Evolutionary conservation across 2,888 invertebrate species (phyloP).

Genomic region (Carabus problematicus): DNA sequence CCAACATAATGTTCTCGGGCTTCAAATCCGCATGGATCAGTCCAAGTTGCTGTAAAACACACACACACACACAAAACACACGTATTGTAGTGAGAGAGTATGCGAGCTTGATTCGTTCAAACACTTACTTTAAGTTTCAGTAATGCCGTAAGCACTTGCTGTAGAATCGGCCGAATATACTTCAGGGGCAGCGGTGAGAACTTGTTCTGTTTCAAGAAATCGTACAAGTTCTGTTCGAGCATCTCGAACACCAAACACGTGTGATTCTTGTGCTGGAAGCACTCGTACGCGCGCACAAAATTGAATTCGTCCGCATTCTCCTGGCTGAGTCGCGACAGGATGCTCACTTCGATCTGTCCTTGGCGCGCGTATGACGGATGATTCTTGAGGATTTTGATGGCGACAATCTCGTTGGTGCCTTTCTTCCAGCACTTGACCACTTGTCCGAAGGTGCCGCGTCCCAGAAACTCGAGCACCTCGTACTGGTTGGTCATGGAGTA

Average conservation of each 20-base stretch:
- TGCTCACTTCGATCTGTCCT: constrained; percentile 99
- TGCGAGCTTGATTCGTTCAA: too few relatives aligned
- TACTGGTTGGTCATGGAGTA: constrained; percentile 96
- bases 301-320: constrained; percentile 99
- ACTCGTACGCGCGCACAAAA: constrained; percentile 99
- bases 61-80: constrained; percentile 43
- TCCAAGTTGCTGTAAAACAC: constrained; percentile 84
- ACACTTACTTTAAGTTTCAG: constrained; percentile 82
- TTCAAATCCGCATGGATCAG: constrained; percentile 99
- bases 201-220: constrained; percentile 99
- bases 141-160: constrained; percentile 91
- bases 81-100: too few relatives aligned
- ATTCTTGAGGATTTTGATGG: constrained; percentile 99
- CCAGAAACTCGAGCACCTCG: constrained; percentile 97
- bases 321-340: constrained; percentile 90
- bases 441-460: constrained; percentile 98
- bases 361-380: constrained; percentile 99
- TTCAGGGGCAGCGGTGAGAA: constrained; percentile 98
- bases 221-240: constrained; percentile 99
- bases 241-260: constrained; percentile 99
- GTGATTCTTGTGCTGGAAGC: constrained; percentile 99
- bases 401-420: constrained; percentile 99
- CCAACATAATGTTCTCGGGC: constrained; percentile 99
- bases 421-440: constrained; percentile 99
- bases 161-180: constrained; percentile 97